Percentiles rank a stretch among this genome's conserved stretches.
phyloP scores from a whole-genome alignment of 2,888 invertebrate genomes.

The Lissonota sp. region DNA sequence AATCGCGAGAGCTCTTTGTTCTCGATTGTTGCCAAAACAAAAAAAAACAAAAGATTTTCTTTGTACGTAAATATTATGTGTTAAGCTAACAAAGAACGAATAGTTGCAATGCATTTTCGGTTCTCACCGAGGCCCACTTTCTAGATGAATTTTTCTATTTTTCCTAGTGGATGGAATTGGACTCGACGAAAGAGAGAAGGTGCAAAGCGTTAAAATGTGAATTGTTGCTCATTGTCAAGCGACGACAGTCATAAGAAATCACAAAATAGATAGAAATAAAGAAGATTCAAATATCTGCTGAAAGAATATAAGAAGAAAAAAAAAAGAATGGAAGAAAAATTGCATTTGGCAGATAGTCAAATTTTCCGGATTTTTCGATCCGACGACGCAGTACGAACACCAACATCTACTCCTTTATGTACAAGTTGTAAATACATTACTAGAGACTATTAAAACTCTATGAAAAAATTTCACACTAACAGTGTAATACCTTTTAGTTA shows the following conservation, averaged over 20 bases:
- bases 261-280: conserved; percentile 56
- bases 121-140: conserved; percentile 41
- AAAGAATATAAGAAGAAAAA: conserved; percentile 4
- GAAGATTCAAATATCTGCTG: conserved; percentile 2
- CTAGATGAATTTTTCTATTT: conserved; percentile 61
- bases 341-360: conserved; percentile 34
- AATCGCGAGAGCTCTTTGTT: conserved; percentile 23
- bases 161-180: conserved; percentile 57
- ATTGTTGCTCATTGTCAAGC: conserved; percentile 44
- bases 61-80: conserved; percentile 23
- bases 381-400: conserved; percentile 39
- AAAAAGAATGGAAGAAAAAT: conserved; percentile 19
- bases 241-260: conserved; percentile 38
- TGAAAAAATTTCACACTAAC: conserved; percentile 43
- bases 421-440: conserved; percentile 64
- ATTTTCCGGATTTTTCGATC: conserved; percentile 36
- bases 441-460: conserved; percentile 54
- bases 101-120: conserved; percentile 43
- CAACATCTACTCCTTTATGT: conserved; percentile 58
- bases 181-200: conserved; percentile 22
- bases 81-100: conserved; percentile 9
- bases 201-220: background rate
- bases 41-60: conserved; percentile 22
- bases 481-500: conserved; percentile 6
- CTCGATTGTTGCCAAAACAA: conserved; percentile 56